Percentiles rank a stretch among this genome's conserved stretches.
phyloP scores from a whole-genome alignment of 2,113 vertebrate genomes.

The Daphoenositta chrysoptera region DNA sequence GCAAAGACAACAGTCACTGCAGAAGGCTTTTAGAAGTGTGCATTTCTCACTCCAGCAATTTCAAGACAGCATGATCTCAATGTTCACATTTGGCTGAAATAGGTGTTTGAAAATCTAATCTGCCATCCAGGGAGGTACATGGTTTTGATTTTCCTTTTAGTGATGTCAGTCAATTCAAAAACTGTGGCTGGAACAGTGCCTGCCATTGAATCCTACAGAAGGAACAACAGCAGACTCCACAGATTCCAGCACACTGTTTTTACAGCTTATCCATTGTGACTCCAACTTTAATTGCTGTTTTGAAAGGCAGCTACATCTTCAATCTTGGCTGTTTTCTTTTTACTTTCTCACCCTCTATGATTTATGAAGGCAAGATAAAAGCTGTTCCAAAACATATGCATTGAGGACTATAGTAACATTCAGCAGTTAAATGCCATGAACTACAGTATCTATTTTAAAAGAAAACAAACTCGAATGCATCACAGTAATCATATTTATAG shows the following conservation, averaged over 20 bases:
- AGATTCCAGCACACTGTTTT: background rate
- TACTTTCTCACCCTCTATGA: background rate
- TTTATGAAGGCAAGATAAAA: background rate
- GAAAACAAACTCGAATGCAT: background rate
- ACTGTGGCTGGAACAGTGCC: background rate
- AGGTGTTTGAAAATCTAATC: background rate
- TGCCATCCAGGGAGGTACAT: background rate
- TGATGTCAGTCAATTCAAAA: background rate
- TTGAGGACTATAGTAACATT: background rate
- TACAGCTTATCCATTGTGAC: background rate
- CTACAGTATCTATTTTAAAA: background rate
- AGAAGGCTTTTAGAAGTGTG: background rate
- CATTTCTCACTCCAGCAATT: background rate
- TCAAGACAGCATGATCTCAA: background rate
- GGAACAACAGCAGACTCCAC: background rate
- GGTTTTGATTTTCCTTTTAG: background rate
- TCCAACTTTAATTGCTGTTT: background rate
- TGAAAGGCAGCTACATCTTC: background rate
- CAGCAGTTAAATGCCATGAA: background rate
- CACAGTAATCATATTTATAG: background rate
- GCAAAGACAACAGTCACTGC: background rate
- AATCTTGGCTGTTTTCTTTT: background rate
- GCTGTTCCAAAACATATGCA: background rate
- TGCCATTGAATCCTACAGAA: background rate
- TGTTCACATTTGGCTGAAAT: background rate